These are phyloP conservation scores for Luperina nickerlii DNA, from an alignment of 2,888 invertebrate species.

Conservation along the genomic window DNA sequence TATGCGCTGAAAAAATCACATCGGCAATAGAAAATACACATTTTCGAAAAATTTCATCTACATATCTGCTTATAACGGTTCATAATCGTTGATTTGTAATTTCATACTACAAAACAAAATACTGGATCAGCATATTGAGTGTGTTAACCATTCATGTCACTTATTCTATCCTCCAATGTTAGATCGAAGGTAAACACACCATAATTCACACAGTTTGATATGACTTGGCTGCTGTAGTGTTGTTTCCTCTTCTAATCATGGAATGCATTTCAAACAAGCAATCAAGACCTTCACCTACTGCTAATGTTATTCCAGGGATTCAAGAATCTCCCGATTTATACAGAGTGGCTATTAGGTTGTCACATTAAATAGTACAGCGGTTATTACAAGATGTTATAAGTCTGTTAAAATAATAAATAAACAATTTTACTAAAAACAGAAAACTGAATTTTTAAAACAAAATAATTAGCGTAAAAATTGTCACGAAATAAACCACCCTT, in stretches of 20 bases:
- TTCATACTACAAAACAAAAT: neutral
- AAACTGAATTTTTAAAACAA: too few species aligned
- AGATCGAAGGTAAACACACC: slow-evolving; percentile 42
- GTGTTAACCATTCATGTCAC: slow-evolving; percentile 16
- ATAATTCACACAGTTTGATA: slow-evolving; percentile 38
- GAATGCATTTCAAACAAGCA: slow-evolving; percentile 37
- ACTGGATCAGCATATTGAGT: slow-evolving; percentile 14
- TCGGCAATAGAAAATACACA: too few species aligned
- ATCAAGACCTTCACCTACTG: slow-evolving; percentile 32
- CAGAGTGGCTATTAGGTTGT: neutral
- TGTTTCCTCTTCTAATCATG: slow-evolving; percentile 19
- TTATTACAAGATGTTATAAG: too few species aligned
- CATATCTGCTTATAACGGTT: too few species aligned
- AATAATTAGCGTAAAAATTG: too few species aligned
- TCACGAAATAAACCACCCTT: too few species aligned
- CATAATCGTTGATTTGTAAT: neutral
- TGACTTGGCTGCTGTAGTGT: slow-evolving; percentile 9
- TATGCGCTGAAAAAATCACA: too few species aligned
- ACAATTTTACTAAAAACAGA: too few species aligned
- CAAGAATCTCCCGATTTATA: neutral
- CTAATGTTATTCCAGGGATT: slow-evolving; percentile 9
- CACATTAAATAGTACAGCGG: too few species aligned
- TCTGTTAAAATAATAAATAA: too few species aligned
- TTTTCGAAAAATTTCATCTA: too few species aligned
- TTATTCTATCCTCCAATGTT: slow-evolving; percentile 17